Evolutionary conservation across 1,140 invertebrate genomes (phyloP), one percentile per base, ranked within the genome.

Genomic region (Heterodera schachtii): DNA sequence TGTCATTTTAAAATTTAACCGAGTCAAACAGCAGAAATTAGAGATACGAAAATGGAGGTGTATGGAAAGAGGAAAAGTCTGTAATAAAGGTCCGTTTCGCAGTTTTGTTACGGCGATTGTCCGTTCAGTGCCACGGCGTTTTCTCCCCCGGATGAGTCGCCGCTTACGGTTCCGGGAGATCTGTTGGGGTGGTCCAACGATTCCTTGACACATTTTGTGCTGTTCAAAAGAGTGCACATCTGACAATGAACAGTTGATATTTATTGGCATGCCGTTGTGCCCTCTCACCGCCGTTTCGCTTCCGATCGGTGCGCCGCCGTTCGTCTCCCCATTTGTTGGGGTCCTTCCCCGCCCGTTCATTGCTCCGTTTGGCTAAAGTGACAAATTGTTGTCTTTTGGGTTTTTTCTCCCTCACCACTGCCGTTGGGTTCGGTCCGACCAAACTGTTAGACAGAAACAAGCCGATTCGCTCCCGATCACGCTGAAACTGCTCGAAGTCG

Each of bases 401-500:
- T n/a, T 46, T n/a, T 21, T 44, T 46, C 70, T 7, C 44, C 47
- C 47, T 43, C 44, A 78, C 46, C 46, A 78, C 70, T 49, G 44
- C 2, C 3, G n/a, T 49, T 44, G 47, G 4, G 76, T 67, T 78
- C 44, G 66, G 43, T 43, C 77, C 16, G 19, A 41, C 16, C 52
- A 31, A 41, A 64, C 49, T 21, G 13, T 69, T 64, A 3, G 77
- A 64, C 2, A 64, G 7, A 11, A 87, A 85, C 3, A 85, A 21
- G 8, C 84, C 84, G 9, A 79, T 46, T 41, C 85, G 85, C 95
- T 81, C 91, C 94, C 21, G 94, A 95, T 11, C 90, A 97, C 73
- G 87, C 96, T 9, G 98, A 96, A 5, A 99, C 94, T 91, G 95
- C 96, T 88, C 86, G 49, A 82, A 92, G 75, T 98, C 96, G 89